Percentiles rank a stretch among this genome's conserved stretches.
phyloP scores from a whole-genome alignment of 2,888 invertebrate genomes.

The Cerastis rubricosa region DNA sequence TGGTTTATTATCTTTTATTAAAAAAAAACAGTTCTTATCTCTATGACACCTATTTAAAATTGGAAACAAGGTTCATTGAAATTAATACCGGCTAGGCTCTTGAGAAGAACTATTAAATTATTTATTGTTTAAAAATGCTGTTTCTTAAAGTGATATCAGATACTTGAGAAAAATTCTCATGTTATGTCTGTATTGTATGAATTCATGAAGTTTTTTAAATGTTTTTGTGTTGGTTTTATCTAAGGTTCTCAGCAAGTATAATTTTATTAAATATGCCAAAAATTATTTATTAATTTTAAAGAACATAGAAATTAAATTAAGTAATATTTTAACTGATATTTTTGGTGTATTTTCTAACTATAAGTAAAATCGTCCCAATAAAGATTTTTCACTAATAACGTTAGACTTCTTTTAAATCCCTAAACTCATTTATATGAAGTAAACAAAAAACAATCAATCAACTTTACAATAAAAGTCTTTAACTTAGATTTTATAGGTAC shows the following conservation, averaged over 20 bases:
- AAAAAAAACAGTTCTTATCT: constrained; percentile 31
- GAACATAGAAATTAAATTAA: not conserved
- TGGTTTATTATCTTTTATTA: constrained; percentile 9
- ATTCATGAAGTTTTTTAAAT: not conserved
- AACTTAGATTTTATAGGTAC: constrained; percentile 10
- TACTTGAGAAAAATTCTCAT: constrained; percentile 23
- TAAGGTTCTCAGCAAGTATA: not conserved
- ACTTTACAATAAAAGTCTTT: not conserved
- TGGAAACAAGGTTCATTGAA: constrained; percentile 30
- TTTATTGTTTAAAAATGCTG: not conserved
- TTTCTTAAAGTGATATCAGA: not conserved
- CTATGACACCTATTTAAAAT: constrained; percentile 31
- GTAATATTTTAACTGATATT: not conserved
- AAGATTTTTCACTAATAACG: not conserved
- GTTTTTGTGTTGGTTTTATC: not conserved
- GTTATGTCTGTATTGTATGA: not conserved
- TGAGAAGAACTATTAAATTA: not conserved
- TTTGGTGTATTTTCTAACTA: not conserved
- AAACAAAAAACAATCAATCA: not conserved
- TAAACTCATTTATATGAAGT: not conserved
- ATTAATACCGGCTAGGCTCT: not conserved
- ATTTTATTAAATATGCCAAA: not conserved
- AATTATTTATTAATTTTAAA: not conserved
- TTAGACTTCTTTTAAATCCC: not conserved
- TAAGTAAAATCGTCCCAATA: not conserved